Conservation (phyloP, 35 echinoderm and acorn worm species). For the Nesometra sesokonis region DNA sequence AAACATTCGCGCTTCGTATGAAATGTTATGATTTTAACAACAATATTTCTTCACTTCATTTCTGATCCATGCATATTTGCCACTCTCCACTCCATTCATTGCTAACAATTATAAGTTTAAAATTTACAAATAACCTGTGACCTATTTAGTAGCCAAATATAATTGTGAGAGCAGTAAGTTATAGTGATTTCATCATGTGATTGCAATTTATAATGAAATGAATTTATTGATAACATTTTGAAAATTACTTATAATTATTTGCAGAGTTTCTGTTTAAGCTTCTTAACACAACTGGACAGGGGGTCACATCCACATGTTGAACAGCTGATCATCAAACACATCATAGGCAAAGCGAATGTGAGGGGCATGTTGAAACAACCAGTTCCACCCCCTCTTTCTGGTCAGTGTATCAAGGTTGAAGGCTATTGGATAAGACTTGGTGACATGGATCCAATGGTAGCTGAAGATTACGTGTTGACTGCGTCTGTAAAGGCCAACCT, state of each 20-base stretch:
- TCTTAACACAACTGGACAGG: slow-evolving; percentile 92
- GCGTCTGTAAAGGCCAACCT: slow-evolving; percentile 75
- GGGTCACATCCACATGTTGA: slow-evolving; percentile 76
- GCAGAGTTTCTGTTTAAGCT: slow-evolving; percentile 91
- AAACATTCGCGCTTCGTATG: too few relatives aligned
- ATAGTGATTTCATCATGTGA: neutral
- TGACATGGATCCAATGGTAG: slow-evolving; percentile 23
- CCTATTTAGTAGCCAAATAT: too few relatives aligned
- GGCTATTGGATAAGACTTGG: slow-evolving; percentile 89
- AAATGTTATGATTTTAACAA: too few relatives aligned
- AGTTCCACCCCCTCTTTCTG: slow-evolving; percentile 66
- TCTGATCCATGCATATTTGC: too few relatives aligned
- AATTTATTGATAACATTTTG: neutral
- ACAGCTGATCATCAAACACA: slow-evolving; percentile 64
- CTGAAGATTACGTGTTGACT: slow-evolving; percentile 73
- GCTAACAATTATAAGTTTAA: too few relatives aligned
- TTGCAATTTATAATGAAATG: neutral
- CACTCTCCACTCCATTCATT: too few relatives aligned
- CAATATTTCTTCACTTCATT: too few relatives aligned
- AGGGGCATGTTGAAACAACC: slow-evolving; percentile 66
- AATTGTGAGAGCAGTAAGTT: too few relatives aligned
- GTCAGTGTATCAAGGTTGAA: slow-evolving; percentile 64
- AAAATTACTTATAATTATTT: neutral
- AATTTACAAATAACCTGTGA: too few relatives aligned
- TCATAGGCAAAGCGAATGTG: slow-evolving; percentile 61